Conservation (phyloP, 2,888 invertebrate genomes). For the Acanthopleura granulata region DNA sequence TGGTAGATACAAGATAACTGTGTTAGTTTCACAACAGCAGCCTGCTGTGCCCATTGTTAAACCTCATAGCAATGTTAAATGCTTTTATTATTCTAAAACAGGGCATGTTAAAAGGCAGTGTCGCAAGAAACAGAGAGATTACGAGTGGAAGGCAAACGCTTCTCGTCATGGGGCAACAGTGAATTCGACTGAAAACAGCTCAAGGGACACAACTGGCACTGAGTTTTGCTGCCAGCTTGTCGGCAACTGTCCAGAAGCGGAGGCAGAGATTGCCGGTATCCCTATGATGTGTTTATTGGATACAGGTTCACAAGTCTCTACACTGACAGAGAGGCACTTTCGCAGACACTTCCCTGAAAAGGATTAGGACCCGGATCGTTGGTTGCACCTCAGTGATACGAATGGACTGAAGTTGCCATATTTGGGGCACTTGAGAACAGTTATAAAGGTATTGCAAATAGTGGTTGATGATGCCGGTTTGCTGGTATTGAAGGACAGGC, state of each 20-base stretch:
- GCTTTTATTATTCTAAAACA: background rate
- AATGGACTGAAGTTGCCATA: conserved; percentile 5
- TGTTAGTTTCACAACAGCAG: no score
- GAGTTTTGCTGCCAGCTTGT: no score
- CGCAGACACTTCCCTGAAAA: background rate
- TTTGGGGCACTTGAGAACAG: background rate
- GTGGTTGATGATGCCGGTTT: background rate
- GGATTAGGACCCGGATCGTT: no score
- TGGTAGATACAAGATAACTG: no score
- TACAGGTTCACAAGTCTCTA: conserved; percentile 6
- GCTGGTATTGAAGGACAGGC: no score
- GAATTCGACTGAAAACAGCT: background rate
- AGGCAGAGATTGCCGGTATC: no score
- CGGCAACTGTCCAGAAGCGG: no score
- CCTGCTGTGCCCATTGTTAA: no score
- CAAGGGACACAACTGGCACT: background rate
- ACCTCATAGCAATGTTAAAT: background rate
- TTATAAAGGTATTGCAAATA: background rate
- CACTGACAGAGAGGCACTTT: background rate
- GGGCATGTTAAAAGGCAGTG: background rate
- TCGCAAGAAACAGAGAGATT: background rate
- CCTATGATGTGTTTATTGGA: no score
- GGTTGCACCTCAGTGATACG: background rate
- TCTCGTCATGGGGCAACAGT: background rate
- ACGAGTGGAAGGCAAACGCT: background rate